Base-by-base conservation (phyloP, 2,113 vertebrate genomes). In the Pygoscelis antarcticus region DNA sequence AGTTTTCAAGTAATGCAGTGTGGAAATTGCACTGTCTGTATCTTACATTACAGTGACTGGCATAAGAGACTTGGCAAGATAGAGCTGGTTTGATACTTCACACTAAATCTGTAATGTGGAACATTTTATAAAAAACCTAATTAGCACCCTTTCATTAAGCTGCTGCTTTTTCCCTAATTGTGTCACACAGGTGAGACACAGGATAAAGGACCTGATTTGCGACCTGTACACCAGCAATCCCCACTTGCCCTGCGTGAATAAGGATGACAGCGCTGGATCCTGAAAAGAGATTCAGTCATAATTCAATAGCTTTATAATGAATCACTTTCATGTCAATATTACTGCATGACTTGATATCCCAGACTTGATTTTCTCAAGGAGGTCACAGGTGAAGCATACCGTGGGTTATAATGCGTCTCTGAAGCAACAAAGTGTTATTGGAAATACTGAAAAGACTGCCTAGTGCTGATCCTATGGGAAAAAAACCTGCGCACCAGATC, bases 401-500 rank as follows among this genome's bases (percentile, higher is more conserved):
- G 1, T 9, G 10, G 26, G 11, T 47, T 92, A 36, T 46, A 71
- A 44, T 10, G 7, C 3, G 8, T 6, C 26, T 80, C 78, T 65
- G 30, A 69, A 92, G 64, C 6, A 13, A 77, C 14, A 42, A 64
- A 55, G 38, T 20, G 25, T 51, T 71, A 83, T 87, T 0, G 34
- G 32, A 89, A 89, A 52, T 34, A 78, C 38, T 44, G 21, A 61
- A 75, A 80, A 75, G 14, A 30, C 16, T 62, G 38, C 29, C 38
- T n/a, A 81, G 32, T 7, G 4, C n/a, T 55, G 23, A 83, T 75
- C 54, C 55, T 17, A 4, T 3, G 16, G 64, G 34, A 52, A 85
- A 87, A 87, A 93, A 66, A 7, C 8, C 32, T 32, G 22, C 0
- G 0, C 0, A 8, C 26, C 42, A 77, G 25, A 90, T 51, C 55